Percentiles rank a stretch among this genome's conserved stretches.
phyloP scores from a whole-genome alignment of 2,797 vertebrate genomes.

The Danio choprae region DNA sequence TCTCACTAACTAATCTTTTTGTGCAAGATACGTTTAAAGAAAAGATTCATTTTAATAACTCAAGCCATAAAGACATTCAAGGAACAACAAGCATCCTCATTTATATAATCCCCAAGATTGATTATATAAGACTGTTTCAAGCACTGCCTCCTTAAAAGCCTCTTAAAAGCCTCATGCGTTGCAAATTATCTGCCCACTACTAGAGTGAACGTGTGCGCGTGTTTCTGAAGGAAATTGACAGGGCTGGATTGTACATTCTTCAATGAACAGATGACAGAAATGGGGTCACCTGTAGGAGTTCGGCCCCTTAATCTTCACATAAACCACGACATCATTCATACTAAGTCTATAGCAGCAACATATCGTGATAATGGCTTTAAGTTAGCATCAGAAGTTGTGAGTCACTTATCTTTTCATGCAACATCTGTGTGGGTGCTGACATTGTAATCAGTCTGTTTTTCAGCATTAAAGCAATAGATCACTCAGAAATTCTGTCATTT shows the following conservation, averaged over 20 bases:
- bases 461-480: not conserved
- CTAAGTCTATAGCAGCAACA: not conserved
- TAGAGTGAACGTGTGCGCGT: not conserved
- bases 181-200: conserved; percentile 26
- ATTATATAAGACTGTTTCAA: conserved; percentile 49
- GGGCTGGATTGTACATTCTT: conserved; percentile 64
- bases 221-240: conserved; percentile 73
- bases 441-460: not conserved
- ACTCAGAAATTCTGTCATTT: not conserved
- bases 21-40: not conserved
- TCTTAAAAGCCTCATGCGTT: conserved; percentile 37
- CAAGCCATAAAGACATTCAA: conserved; percentile 22
- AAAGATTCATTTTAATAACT: conserved; percentile 27
- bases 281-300: conserved; percentile 71
- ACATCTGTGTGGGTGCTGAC: conserved; percentile 10
- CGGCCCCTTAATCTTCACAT: conserved; percentile 62
- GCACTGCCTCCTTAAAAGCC: conserved; percentile 39
- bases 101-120: conserved; percentile 38
- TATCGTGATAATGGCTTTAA: not conserved
- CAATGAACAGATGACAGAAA: conserved; percentile 6
- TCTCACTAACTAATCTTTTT: not conserved
- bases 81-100: conserved; percentile 27
- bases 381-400: not conserved
- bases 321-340: not conserved
- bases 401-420: conserved; percentile 26